Percentiles rank a stretch among this genome's conserved stretches.
These are phyloP conservation scores for Lasiurus borealis DNA, from an alignment of 2,113 vertebrate genomes.

Conservation along the genomic window DNA sequence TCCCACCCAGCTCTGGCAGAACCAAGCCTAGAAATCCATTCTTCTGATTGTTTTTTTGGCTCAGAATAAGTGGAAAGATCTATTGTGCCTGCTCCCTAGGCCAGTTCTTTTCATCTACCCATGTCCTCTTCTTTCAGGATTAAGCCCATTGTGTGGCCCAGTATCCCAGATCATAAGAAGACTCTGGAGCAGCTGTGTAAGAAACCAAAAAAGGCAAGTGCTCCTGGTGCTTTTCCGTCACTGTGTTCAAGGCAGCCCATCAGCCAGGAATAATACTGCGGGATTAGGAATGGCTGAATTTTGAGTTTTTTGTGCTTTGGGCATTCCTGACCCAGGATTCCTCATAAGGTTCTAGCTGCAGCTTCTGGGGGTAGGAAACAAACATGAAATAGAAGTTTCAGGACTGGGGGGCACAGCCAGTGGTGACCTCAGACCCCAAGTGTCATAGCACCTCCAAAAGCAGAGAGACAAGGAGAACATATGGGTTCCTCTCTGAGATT, in stretches of 20 bases:
- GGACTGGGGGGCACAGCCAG: background rate
- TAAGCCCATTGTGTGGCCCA: slow-evolving; percentile 92
- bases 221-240: background rate
- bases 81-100: background rate
- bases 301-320: background rate
- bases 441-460: background rate
- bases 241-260: background rate
- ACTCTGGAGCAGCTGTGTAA: slow-evolving; percentile 92
- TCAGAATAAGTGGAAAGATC: background rate
- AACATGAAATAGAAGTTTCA: background rate
- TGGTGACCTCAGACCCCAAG: background rate
- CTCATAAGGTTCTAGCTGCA: background rate
- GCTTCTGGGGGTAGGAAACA: background rate
- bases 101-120: background rate
- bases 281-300: background rate
- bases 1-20: background rate
- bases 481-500: background rate
- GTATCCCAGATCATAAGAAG: slow-evolving; percentile 92
- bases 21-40: background rate
- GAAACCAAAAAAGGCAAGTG: slow-evolving; percentile 87
- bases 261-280: background rate
- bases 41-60: background rate
- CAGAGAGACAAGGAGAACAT: background rate
- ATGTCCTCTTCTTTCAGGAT: slow-evolving; percentile 87
- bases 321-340: background rate